Base-by-base conservation (phyloP, 2,888 invertebrate genomes). In the Eupsilia transversa region DNA sequence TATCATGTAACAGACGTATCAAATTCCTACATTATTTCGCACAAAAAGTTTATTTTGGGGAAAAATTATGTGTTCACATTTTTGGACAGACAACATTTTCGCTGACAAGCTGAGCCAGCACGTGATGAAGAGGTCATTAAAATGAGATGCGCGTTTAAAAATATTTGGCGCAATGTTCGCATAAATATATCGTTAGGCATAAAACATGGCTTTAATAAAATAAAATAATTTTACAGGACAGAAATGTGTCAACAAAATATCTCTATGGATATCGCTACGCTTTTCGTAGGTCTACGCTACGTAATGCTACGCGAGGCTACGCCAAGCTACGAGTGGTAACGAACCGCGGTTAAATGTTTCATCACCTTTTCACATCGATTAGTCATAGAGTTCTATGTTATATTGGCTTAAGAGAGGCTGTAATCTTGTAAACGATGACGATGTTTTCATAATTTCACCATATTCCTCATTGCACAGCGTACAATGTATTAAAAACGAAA, bases 111-210 rank as follows among this genome's bases (percentile, higher is more conserved):
- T 77, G 65, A 85, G 69, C 85, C 73, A 67, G 63, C 63, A 67
- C 61, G 66, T 83, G 80, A 83, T 86, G 72, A 83, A 86, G 74
- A 69, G 77, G 64, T 74, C 77, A 80, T 74, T 84, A 77, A 84
- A 82, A 76, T 70, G 63, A 82, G 73, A 82, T 76, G 74, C 52
- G 66, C 49, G 54, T 72, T 77, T 70, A 52, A 59, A 75, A 46
- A 78, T 68, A 73, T 74, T 80, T 74, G 54, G 83, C 74, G 52
- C 65, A 60, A 74, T 68, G 64, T 59, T 74, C 72, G 35, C 75
- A 69, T 69, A 66, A 71, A 77, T 59, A 61, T 60, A 52, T 56
- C 38, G 56, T 68, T 73, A 56, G 30, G 71, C 12, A 43, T 57
- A 35, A 75, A 56, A 49, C 27, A n/a, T 12, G 14, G 14, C 10